These are phyloP conservation scores for Synergus itoensis DNA, from an alignment of 2,888 invertebrate genomes.

Conservation along the genomic window DNA sequence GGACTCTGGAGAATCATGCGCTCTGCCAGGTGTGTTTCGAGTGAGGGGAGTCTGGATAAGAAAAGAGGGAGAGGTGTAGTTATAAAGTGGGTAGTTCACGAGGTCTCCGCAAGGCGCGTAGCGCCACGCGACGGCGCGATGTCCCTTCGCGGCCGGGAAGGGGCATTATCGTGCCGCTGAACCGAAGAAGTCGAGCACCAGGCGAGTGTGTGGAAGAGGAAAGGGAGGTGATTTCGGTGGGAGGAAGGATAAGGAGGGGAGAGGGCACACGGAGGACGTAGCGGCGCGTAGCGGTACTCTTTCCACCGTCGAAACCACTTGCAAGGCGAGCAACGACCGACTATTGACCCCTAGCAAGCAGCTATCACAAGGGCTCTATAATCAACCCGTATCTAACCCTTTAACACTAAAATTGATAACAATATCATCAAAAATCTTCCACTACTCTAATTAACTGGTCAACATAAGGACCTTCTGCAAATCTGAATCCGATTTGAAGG, in stretches of 20 bases:
- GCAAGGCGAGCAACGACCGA: slow-evolving; percentile 72
- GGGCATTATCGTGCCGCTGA: slow-evolving; percentile 43
- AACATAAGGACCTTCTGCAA: background rate
- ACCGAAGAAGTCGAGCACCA: slow-evolving; percentile 53
- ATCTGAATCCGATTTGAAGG: too few species aligned
- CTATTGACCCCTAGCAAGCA: slow-evolving; percentile 72
- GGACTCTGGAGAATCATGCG: slow-evolving; percentile 42
- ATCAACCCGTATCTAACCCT: background rate
- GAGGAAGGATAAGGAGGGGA: slow-evolving; percentile 45
- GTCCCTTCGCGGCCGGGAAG: slow-evolving; percentile 40
- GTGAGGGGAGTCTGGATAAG: slow-evolving; percentile 42
- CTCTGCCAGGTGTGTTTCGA: slow-evolving; percentile 37
- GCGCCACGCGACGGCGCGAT: slow-evolving; percentile 72
- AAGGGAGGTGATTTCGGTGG: slow-evolving; percentile 51
- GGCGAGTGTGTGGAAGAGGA: slow-evolving; percentile 49
- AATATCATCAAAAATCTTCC: background rate
- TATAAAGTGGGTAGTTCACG: slow-evolving; percentile 70
- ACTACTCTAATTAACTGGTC: background rate
- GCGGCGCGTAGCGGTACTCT: slow-evolving; percentile 76
- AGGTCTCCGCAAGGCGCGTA: slow-evolving; percentile 74
- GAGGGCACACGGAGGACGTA: slow-evolving; percentile 64
- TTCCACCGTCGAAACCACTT: slow-evolving; percentile 69
- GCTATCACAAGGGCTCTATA: slow-evolving; percentile 43
- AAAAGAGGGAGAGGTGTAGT: slow-evolving; percentile 53
- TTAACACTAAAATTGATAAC: background rate